Base-by-base conservation (phyloP, 2,797 vertebrate species). In the Lepilemur ruficaudatus region DNA sequence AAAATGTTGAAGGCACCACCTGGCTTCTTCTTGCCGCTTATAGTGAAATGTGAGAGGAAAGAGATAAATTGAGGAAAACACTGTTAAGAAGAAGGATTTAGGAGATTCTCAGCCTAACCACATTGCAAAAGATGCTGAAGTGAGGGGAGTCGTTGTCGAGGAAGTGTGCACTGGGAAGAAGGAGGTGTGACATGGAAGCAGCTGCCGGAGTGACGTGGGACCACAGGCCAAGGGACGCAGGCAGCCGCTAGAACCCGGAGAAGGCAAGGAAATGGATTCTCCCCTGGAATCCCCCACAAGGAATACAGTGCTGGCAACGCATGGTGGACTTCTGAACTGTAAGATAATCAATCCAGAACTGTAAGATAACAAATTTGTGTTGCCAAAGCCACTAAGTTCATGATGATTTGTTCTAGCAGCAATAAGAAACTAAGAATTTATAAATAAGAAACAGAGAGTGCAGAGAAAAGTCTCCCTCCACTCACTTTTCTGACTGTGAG, bases 61-160 rank as follows among this genome's bases (percentile, higher is more conserved):
- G 28, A 85, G 35, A 35, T 57, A 43, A 73, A 50, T 1, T n/a
- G 30, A 59, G 30, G 69, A n/a, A 75, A 78, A 18, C n/a, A 63
- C 61, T 63, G 15, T 81, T 69, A 1, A 12, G 15, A 43, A 35
- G 69, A 15, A 65, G 35, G 65, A n/a, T 41, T 75, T 76, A 46
- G 81, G 35, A 32, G 76, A 52, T 35, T 67, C 41, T 89, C 67
- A 22, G 35, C 11, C 63, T n/a, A 35, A 32, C 55, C 28, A 43
- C 9, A 2, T 18, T 38, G 30, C 23, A 52, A 84, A 79, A 32
- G 41, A 70, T 41, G 11, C 28, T 46, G 35, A 43, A 76, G 25
- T 59, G n/a, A 38, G n/a, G 32, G 18, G 6, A 22, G 23, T 57
- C 0, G 0, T 38, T 63, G 3, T 69, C 20, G 11, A 65, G 52